Evolutionary conservation across 2,888 invertebrate genomes (phyloP).

Genomic region (Heliconius sara): DNA sequence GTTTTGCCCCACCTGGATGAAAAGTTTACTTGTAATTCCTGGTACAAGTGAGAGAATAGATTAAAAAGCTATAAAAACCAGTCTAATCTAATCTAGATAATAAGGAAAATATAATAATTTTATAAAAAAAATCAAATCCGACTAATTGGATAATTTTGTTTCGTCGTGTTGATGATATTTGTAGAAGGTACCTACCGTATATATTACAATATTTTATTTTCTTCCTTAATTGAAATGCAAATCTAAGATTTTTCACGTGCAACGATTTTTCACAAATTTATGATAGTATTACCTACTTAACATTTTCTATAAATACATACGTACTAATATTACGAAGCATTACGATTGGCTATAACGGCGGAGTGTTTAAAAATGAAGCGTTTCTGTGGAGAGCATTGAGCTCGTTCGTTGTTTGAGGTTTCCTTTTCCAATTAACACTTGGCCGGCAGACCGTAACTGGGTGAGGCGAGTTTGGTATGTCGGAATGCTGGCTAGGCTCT

Average conservation of each 20-base stretch:
- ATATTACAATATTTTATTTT: background rate
- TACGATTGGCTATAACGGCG: conserved; percentile 77
- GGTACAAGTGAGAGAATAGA: too few relatives aligned
- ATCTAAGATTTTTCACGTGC: background rate
- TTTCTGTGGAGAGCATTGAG: conserved; percentile 83
- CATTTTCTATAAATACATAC: background rate
- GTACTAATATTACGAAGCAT: conserved; percentile 30
- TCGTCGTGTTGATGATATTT: background rate
- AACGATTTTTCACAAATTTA: conserved; percentile 7
- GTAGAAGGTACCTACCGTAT: too few relatives aligned
- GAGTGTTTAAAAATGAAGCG: conserved; percentile 82
- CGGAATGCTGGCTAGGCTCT: conserved; percentile 56
- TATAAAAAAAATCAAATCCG: too few relatives aligned
- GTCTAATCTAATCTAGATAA: too few relatives aligned
- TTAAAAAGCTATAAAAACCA: too few relatives aligned
- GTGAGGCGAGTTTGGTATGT: conserved; percentile 67
- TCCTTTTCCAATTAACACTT: conserved; percentile 84
- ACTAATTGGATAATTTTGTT: background rate
- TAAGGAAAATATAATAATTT: too few relatives aligned
- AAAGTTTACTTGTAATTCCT: too few relatives aligned
- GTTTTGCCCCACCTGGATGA: too few relatives aligned
- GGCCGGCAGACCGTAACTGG: conserved; percentile 81
- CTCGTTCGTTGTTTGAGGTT: conserved; percentile 82
- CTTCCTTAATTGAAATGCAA: background rate
- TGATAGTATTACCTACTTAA: background rate